Conservation (phyloP, 2,888 invertebrate genomes). For the Terebella lapidaria region DNA sequence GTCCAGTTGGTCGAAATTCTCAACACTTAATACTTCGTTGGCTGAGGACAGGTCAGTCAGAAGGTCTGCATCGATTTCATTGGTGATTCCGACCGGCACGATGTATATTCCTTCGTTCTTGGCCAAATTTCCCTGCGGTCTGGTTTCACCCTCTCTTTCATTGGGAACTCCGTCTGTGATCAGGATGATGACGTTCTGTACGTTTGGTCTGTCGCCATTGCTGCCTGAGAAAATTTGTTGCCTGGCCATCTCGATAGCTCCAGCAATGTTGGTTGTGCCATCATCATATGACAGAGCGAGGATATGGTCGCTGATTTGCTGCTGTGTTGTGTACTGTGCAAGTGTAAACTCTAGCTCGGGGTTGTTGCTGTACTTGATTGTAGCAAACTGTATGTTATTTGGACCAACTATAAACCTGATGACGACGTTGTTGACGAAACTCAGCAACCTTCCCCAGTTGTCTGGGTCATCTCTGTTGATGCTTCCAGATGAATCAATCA, state of each 20-base stretch:
- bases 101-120: neutral
- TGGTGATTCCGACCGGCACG: slow-evolving; percentile 2
- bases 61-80: neutral
- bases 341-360: no score
- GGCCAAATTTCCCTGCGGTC: neutral
- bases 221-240: slow-evolving; percentile 15
- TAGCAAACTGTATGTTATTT: no score
- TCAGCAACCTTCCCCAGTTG: no score
- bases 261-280: slow-evolving; percentile 41
- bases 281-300: slow-evolving; percentile 30
- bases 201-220: neutral
- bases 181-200: slow-evolving; percentile 2
- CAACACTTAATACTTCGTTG: neutral
- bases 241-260: slow-evolving; percentile 32
- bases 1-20: neutral
- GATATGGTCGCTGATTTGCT: no score
- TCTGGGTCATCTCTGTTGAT: no score
- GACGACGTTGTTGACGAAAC: no score
- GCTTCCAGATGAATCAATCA: no score
- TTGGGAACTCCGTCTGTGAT: slow-evolving; percentile 1
- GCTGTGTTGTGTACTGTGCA: no score
- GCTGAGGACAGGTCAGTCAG: neutral
- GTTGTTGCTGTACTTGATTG: no score
- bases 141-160: neutral
- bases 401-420: no score